Percentiles rank a stretch among this genome's conserved stretches.
Evolutionary conservation across 2,113 vertebrate genomes (phyloP).

Genomic region (Verasper variegatus): DNA sequence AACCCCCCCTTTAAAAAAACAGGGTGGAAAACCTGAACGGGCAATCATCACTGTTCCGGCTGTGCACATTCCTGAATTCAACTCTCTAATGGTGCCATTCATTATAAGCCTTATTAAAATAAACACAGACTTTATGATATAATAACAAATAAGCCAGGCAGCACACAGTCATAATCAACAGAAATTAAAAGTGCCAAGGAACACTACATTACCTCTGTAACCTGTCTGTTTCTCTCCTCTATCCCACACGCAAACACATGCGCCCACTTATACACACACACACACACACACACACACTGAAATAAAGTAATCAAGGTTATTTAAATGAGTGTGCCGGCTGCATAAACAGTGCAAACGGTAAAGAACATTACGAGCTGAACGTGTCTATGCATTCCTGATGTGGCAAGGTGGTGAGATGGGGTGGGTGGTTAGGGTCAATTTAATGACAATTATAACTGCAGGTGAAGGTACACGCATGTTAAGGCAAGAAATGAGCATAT

Average conservation of each 20-base stretch:
- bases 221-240: conserved; percentile 22
- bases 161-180: conserved; percentile 63
- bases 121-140: conserved; percentile 77
- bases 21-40: conserved; percentile 71
- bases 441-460: conserved; percentile 30
- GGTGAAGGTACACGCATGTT: conserved; percentile 31
- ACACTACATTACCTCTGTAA: conserved; percentile 55
- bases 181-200: conserved; percentile 70
- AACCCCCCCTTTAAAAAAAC: conserved; percentile 59
- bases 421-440: conserved; percentile 54
- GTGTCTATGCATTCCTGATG: conserved; percentile 63
- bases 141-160: conserved; percentile 74
- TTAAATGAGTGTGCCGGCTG: conserved; percentile 76
- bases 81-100: conserved; percentile 75
- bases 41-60: conserved; percentile 70
- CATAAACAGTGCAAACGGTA: conserved; percentile 70
- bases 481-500: conserved; percentile 15
- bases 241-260: conserved; percentile 38
- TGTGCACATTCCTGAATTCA: conserved; percentile 73
- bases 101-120: conserved; percentile 80
- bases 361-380: conserved; percentile 58
- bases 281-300: conserved; percentile 31
- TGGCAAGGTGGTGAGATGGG: conserved; percentile 29
- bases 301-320: conserved; percentile 81
- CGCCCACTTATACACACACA: conserved; percentile 12